Conservation (phyloP, 92 coral and sea anemone genomes). For the Epizoanthus illoricatus region DNA sequence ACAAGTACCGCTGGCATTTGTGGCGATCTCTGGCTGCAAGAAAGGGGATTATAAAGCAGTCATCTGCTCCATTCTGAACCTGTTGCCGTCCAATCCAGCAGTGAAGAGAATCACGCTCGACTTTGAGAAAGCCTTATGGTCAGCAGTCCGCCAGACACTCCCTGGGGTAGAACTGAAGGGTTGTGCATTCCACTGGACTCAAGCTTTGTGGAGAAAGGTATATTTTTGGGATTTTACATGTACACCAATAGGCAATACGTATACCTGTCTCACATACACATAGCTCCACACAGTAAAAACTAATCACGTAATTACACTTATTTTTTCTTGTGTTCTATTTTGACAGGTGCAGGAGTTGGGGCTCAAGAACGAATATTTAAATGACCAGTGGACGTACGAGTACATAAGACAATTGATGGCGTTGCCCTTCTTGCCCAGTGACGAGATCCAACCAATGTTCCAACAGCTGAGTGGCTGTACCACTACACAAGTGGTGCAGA, state of each 20-base stretch:
- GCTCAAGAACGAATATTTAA: too few relatives aligned
- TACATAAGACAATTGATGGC: too few relatives aligned
- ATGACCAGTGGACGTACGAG: too few relatives aligned
- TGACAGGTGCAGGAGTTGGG: too few relatives aligned
- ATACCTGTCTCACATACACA: too few relatives aligned
- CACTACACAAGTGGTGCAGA: neutral
- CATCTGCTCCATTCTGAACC: neutral
- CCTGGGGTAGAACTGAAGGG: neutral
- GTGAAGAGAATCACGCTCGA: neutral
- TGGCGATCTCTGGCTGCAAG: neutral
- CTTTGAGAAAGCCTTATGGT: conserved; percentile 10
- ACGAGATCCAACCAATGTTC: neutral
- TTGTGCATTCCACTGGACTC: conserved; percentile 19
- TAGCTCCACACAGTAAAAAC: too few relatives aligned
- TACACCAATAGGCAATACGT: too few relatives aligned
- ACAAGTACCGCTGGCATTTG: neutral
- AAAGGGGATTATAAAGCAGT: neutral
- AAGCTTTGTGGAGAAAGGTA: conserved; percentile 13
- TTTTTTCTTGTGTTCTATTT: too few relatives aligned
- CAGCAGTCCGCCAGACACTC: neutral
- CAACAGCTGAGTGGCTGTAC: neutral
- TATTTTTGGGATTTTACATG: neutral
- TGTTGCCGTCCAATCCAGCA: conserved; percentile 8
- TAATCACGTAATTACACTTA: too few relatives aligned
- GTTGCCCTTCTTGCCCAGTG: too few relatives aligned